phyloP scores from a whole-genome alignment of 1,140 invertebrate genomes.

The Papilio polyxenes region DNA sequence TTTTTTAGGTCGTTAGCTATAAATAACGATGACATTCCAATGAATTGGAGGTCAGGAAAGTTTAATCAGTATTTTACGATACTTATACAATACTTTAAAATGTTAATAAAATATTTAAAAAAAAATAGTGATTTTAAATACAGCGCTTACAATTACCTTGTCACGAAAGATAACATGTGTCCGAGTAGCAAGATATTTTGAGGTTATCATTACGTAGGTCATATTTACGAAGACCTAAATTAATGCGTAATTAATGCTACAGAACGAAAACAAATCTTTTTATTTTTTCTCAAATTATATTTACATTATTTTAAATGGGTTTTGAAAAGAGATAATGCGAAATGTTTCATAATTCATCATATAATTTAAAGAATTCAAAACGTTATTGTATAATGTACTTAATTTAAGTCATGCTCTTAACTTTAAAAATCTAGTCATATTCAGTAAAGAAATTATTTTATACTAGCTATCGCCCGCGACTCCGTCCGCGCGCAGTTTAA shows the following conservation, averaged over 20 bases:
- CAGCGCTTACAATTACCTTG: conserved; percentile 23
- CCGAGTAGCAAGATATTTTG: conserved; percentile 3
- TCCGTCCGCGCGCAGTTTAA: too few relatives aligned
- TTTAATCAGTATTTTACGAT: background rate
- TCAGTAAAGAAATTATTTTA: too few relatives aligned
- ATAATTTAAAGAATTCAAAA: too few relatives aligned
- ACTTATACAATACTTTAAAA: background rate
- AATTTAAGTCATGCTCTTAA: too few relatives aligned
- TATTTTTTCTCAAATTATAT: background rate
- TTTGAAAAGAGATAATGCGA: too few relatives aligned
- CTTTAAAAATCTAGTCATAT: too few relatives aligned
- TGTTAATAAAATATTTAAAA: background rate
- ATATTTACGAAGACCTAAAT: conserved; percentile 20
- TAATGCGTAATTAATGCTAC: background rate
- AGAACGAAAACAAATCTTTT: background rate
- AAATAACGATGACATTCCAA: background rate
- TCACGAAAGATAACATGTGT: conserved; percentile 16
- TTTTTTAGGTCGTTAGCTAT: background rate
- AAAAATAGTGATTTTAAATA: background rate
- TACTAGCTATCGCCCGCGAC: too few relatives aligned
- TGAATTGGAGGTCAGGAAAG: background rate
- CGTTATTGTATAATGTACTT: too few relatives aligned
- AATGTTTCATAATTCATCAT: too few relatives aligned
- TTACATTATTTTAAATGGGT: too few relatives aligned
- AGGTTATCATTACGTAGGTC: conserved; percentile 1